Percentiles rank a stretch among this genome's conserved stretches.
Evolutionary conservation across 1,140 invertebrate genomes (phyloP).

Genomic region (Drosophila nasuta): DNA sequence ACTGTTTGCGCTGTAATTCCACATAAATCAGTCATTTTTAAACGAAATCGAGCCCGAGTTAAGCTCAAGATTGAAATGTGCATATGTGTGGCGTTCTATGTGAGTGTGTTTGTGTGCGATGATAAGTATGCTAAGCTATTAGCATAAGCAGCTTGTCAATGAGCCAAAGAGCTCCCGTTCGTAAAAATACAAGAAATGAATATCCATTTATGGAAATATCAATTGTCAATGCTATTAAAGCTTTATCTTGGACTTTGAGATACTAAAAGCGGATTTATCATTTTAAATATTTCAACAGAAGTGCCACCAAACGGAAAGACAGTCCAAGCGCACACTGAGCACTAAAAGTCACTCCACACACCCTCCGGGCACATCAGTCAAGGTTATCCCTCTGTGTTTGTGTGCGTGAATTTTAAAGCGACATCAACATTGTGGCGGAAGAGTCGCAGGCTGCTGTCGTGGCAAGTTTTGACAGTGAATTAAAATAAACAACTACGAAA

Average conservation of each 20-base stretch:
- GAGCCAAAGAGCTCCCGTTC: background rate
- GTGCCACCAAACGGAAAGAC: background rate
- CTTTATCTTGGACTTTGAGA: slow-evolving; percentile 10
- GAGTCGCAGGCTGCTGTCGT: slow-evolving; percentile 16
- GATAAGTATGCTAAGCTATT: background rate
- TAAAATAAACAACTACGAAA: slow-evolving; percentile 60
- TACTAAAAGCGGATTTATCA: slow-evolving; percentile 48
- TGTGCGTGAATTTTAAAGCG: slow-evolving; percentile 5
- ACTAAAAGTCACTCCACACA: slow-evolving; percentile 1
- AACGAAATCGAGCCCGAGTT: background rate
- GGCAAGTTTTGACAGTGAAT: slow-evolving; percentile 65
- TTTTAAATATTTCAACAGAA: slow-evolving; percentile 27
- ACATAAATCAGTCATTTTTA: slow-evolving; percentile 15
- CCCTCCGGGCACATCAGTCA: background rate
- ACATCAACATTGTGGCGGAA: slow-evolving; percentile 10
- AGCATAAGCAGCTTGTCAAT: slow-evolving; percentile 10
- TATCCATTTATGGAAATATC: slow-evolving; percentile 42
- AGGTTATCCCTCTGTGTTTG: background rate
- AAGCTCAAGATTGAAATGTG: background rate
- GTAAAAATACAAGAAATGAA: slow-evolving; percentile 12
- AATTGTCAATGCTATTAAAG: slow-evolving; percentile 53
- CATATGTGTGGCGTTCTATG: background rate
- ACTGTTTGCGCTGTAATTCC: slow-evolving; percentile 2
- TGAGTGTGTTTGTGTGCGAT: background rate
- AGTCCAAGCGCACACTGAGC: background rate